Evolutionary conservation across 2,888 invertebrate species (phyloP).

Genomic region (Idaea straminata): DNA sequence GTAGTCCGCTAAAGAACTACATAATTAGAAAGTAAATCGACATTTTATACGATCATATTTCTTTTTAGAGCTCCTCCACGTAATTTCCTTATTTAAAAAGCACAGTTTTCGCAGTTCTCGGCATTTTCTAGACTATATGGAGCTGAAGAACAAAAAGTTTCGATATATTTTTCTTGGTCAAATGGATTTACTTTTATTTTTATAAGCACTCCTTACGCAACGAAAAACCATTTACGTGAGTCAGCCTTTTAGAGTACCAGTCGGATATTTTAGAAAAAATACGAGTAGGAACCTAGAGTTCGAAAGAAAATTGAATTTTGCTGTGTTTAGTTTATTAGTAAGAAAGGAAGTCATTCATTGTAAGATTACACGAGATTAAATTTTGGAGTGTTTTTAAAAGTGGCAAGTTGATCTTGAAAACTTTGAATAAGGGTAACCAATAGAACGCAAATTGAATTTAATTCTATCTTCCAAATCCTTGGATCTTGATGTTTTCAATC

Average conservation of each 20-base stretch:
- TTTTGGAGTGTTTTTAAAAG: slow-evolving; percentile 22
- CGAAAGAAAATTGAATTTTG: neutral
- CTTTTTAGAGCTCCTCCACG: slow-evolving; percentile 7
- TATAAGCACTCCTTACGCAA: slow-evolving; percentile 22
- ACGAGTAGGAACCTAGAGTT: neutral
- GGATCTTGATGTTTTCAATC: slow-evolving; percentile 30
- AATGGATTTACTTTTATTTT: slow-evolving; percentile 39
- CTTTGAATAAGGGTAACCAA: slow-evolving; percentile 21
- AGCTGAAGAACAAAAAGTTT: slow-evolving; percentile 34
- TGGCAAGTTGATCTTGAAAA: slow-evolving; percentile 19
- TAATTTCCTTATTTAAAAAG: slow-evolving; percentile 32
- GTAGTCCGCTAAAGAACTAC: slow-evolving; percentile 13
- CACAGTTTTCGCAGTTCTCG: slow-evolving; percentile 36
- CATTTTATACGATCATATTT: slow-evolving; percentile 5
- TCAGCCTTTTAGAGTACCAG: neutral
- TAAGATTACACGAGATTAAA: slow-evolving; percentile 17
- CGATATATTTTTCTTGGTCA: slow-evolving; percentile 29
- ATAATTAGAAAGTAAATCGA: slow-evolving; percentile 13
- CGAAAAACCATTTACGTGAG: neutral
- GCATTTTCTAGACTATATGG: slow-evolving; percentile 29
- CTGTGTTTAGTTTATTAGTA: neutral
- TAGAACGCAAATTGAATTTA: slow-evolving; percentile 24
- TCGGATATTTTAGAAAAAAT: neutral
- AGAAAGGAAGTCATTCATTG: slow-evolving; percentile 14
- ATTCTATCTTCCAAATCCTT: slow-evolving; percentile 17